These are phyloP conservation scores for Lepidocolaptes lacrymiger DNA, from an alignment of 2,797 vertebrate genomes.

Conservation along the genomic window DNA sequence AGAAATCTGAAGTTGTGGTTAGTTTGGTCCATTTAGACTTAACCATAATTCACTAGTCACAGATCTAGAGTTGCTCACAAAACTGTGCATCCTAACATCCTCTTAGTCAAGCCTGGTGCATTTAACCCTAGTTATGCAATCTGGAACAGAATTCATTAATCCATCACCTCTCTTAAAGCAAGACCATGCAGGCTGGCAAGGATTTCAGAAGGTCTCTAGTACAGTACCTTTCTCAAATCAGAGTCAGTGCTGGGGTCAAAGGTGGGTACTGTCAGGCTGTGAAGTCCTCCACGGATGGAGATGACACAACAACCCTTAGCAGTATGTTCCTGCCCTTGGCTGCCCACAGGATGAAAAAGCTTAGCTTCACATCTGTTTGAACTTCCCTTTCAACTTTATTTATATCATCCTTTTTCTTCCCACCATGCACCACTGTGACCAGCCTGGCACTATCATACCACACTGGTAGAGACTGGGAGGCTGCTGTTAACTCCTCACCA, in stretches of 20 bases:
- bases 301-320: not conserved
- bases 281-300: not conserved
- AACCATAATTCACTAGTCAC: not conserved
- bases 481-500: not conserved
- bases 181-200: not conserved
- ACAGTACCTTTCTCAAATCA: not conserved
- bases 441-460: not conserved
- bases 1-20: not conserved
- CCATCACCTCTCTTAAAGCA: not conserved
- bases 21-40: not conserved
- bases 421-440: accelerated
- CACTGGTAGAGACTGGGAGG: not conserved
- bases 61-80: not conserved
- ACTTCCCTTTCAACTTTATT: not conserved
- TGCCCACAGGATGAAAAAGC: not conserved
- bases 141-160: not conserved
- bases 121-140: not conserved
- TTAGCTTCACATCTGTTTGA: not conserved
- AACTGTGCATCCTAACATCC: not conserved
- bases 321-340: not conserved
- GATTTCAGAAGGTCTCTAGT: not conserved
- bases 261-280: not conserved
- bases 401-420: accelerated
- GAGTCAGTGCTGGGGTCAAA: not conserved
- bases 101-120: not conserved